A percentile compares a stretch with the other conserved stretches of the same genome.
Evolutionary conservation across 2,797 vertebrate species (phyloP).

Genomic region (Falco novaeseelandiae): DNA sequence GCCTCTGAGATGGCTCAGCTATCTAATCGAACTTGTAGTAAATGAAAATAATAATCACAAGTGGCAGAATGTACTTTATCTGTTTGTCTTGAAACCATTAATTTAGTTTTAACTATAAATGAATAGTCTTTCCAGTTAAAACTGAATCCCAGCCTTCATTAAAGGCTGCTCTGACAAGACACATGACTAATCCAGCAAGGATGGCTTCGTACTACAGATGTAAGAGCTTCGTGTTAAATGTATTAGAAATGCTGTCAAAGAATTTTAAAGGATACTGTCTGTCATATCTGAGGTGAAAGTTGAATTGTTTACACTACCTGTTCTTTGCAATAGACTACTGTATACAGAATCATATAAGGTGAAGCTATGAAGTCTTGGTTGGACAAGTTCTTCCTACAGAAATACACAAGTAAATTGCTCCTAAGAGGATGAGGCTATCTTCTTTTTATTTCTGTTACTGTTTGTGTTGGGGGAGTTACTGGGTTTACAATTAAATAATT

Average conservation of each 20-base stretch:
- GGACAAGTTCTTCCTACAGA: neutral
- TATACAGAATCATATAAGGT: fast-evolving
- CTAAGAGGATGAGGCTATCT: neutral
- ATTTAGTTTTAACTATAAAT: neutral
- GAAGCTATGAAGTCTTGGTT: neutral
- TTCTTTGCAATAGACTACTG: neutral
- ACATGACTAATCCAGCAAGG: neutral
- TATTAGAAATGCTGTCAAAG: neutral
- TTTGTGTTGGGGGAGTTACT: neutral
- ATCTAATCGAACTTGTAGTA: neutral
- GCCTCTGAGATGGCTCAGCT: neutral
- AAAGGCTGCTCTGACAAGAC: neutral
- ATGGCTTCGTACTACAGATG: neutral
- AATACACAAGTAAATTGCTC: neutral
- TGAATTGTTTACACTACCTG: neutral
- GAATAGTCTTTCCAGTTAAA: neutral
- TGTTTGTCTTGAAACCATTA: neutral
- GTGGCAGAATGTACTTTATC: neutral
- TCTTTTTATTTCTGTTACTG: neutral
- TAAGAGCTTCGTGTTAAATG: neutral
- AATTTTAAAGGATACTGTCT: neutral
- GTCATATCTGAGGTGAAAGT: neutral
- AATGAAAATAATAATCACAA: neutral
- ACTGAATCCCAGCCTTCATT: neutral
- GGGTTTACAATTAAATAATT: neutral